Base-by-base conservation (phyloP, 1,140 invertebrate species). In the Sesamia nonagrioides region DNA sequence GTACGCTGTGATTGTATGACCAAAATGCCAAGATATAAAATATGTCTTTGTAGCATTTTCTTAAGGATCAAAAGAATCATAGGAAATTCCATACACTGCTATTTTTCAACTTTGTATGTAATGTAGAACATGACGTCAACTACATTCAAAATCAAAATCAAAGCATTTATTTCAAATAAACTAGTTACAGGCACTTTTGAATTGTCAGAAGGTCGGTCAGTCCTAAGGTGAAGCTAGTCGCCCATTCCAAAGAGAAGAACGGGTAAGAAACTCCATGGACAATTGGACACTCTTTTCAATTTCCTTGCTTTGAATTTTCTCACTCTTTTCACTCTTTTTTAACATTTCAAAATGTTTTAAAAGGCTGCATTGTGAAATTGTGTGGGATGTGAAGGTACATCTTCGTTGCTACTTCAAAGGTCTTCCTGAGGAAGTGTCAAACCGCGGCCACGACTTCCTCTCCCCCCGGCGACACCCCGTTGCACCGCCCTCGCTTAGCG, bases 391-490 rank as follows among this genome's bases (percentile, higher is more conserved):
- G 27, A 45, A 75, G 77, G 77, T 80, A 80, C 85, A 88, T 90
- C 87, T 92, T 89, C 85, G 80, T 84, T 86, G 79, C 74, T 82
- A 90, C 91, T 88, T 91, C 88, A 94, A 94, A 93, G 92, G 90
- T 93, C 91, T 94, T 94, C 92, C 91, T 89, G 90, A 93, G 92
- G 92, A 94, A 92, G 91, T 91, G 91, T 93, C 91, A 92, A 93
- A 94, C 92, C 92, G 88, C 92, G 89, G 87, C 86, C 89, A 81
- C 85, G 89, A 88, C 86, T 93, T 94, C 90, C 89, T 89, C 60
- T 87, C 83, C 83, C 71, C 83, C 81, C 79, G 77, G 81, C 77
- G 82, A 81, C 74, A 61, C 79, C 82, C 79, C 58, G 60, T 73
- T 71, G 79, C 77, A 85, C 82, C 56, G 60, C 69, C 78, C 63